These are phyloP conservation scores for Subacronicta megacephala DNA, from an alignment of 2,888 invertebrate genomes.

Conservation along the genomic window DNA sequence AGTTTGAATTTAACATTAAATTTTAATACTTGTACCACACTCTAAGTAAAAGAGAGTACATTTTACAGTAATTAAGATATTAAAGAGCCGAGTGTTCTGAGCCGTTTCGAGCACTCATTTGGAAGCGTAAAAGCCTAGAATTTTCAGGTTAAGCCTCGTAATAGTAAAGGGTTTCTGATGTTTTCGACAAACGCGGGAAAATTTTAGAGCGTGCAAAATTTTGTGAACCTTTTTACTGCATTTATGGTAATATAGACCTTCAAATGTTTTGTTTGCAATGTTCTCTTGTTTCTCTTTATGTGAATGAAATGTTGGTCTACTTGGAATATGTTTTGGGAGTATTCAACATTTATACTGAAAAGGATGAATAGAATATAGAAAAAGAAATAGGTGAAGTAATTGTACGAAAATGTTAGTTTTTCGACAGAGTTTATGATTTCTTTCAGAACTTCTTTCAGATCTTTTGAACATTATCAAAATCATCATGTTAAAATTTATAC, in stretches of 20 bases:
- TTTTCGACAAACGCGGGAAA: constrained; percentile 54
- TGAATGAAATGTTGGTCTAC: constrained; percentile 27
- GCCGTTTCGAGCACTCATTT: constrained; percentile 68
- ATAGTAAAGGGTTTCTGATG: constrained; percentile 62
- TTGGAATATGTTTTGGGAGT: constrained; percentile 13
- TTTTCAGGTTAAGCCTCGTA: constrained; percentile 63
- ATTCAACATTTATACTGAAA: constrained; percentile 1
- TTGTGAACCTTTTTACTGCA: constrained; percentile 50
- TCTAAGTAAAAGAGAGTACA: constrained; percentile 63
- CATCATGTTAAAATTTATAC: no score
- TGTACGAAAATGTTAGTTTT: no score
- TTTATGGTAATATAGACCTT: constrained; percentile 28
- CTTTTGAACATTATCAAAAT: no score
- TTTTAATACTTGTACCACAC: constrained; percentile 24
- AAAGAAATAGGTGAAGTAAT: not conserved
- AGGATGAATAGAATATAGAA: not conserved
- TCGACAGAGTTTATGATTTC: no score
- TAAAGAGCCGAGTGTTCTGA: constrained; percentile 71
- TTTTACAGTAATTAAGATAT: constrained; percentile 75
- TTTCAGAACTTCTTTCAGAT: no score
- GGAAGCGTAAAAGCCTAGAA: constrained; percentile 66
- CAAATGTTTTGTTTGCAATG: constrained; percentile 28
- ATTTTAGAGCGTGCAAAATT: constrained; percentile 53
- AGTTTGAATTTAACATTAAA: not conserved
- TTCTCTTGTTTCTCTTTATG: constrained; percentile 7